These are phyloP conservation scores for Pogonognathellus flavescens DNA, from an alignment of 1,140 invertebrate species.

Conservation along the genomic window DNA sequence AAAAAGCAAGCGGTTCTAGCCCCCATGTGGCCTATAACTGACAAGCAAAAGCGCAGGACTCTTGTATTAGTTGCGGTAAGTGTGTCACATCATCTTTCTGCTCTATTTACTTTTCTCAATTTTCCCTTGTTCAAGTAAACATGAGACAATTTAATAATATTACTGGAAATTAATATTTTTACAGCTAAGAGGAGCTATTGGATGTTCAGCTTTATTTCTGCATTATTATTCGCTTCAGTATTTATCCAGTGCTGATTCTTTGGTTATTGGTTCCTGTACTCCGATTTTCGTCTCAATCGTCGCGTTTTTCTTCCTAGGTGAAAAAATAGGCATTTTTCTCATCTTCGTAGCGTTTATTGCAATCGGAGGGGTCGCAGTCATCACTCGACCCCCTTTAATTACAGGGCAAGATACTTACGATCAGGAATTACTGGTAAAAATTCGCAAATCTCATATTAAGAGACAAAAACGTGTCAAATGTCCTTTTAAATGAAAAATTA, in stretches of 20 bases:
- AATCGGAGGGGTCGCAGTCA: constrained; percentile 85
- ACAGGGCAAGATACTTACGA: constrained; percentile 29
- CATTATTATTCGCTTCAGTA: constrained; percentile 56
- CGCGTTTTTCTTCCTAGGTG: constrained; percentile 88
- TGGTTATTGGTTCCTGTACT: constrained; percentile 90
- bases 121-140: not conserved
- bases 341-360: constrained; percentile 85
- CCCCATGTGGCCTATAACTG: not conserved
- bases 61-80: constrained; percentile 30
- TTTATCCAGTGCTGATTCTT: constrained; percentile 70
- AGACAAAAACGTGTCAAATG: not conserved
- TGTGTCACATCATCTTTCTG: not conserved
- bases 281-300: constrained; percentile 92
- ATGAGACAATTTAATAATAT: too few relatives aligned
- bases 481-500: not conserved
- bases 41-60: not conserved
- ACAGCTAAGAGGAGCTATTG: constrained; percentile 37
- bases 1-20: constrained; percentile 31
- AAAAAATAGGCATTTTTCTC: constrained; percentile 88
- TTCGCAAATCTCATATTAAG: too few relatives aligned
- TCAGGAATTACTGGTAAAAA: constrained; percentile 32
- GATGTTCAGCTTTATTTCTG: constrained; percentile 44
- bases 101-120: not conserved
- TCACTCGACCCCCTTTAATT: constrained; percentile 68
- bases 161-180: constrained; percentile 49